These are phyloP conservation scores for Semotilus atromaculatus DNA, from an alignment of 2,797 vertebrate species.

Conservation along the genomic window DNA sequence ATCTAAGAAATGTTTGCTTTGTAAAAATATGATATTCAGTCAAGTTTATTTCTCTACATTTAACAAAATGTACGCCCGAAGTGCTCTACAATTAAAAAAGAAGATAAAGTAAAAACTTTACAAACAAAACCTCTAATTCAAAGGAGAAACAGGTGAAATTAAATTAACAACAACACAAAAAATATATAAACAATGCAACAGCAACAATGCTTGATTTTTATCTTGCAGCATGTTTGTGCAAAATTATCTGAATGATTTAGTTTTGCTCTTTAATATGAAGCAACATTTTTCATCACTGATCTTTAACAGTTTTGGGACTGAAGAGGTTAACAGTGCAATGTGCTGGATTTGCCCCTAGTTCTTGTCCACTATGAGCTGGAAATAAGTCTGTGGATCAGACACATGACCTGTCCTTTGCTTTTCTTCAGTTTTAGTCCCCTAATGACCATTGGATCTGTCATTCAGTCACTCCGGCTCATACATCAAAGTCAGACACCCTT, in stretches of 20 bases:
- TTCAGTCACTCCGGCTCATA: slow-evolving; percentile 37
- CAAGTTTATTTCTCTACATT: neutral
- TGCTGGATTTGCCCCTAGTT: neutral
- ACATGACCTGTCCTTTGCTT: slow-evolving; percentile 22
- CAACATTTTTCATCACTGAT: neutral
- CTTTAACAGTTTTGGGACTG: neutral
- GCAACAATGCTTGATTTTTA: neutral
- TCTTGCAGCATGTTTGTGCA: neutral
- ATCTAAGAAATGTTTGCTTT: neutral
- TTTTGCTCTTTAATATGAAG: neutral
- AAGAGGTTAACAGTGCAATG: neutral
- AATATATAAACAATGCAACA: neutral
- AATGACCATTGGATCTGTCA: slow-evolving; percentile 28
- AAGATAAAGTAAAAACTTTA: neutral
- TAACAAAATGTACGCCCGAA: neutral
- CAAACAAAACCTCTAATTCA: neutral
- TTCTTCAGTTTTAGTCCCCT: slow-evolving; percentile 19
- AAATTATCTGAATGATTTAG: neutral
- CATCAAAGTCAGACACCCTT: slow-evolving; percentile 49
- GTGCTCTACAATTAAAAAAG: neutral
- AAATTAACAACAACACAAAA: too few species aligned
- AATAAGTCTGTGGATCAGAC: neutral
- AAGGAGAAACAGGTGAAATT: neutral
- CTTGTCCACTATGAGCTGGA: neutral
- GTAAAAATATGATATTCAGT: neutral